Evolutionary conservation across 1,140 invertebrate species (phyloP).

Genomic region (Pseudomyrmex concolor): DNA sequence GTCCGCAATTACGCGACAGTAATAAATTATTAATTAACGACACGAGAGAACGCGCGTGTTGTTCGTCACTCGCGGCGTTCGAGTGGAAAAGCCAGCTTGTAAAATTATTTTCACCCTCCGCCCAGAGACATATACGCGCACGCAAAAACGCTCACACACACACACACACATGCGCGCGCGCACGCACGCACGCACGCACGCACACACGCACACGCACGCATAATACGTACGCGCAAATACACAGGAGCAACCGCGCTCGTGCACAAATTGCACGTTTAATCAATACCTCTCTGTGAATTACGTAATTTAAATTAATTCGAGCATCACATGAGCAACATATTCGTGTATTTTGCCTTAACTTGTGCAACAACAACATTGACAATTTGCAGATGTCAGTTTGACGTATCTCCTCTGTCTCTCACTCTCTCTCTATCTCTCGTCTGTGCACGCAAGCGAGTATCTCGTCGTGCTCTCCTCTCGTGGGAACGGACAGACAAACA

Average conservation of each 20-base stretch:
- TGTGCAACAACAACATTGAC: neutral
- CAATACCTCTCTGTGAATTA: neutral
- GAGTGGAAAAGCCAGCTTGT: neutral
- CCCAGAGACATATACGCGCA: neutral
- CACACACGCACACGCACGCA: no score
- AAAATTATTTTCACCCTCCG: constrained; percentile 20
- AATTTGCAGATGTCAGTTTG: neutral
- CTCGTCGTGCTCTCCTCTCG: neutral
- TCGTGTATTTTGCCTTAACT: neutral
- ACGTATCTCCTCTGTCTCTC: neutral
- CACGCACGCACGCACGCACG: no score
- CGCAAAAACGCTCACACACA: no score
- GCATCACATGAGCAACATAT: neutral
- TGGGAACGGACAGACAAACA: neutral
- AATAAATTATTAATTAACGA: constrained; percentile 39
- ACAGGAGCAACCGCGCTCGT: neutral
- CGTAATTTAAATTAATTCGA: constrained; percentile 30
- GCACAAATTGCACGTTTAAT: constrained; percentile 3
- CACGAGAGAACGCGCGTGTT: neutral
- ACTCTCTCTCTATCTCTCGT: no score
- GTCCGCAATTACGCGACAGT: neutral
- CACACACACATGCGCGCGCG: no score
- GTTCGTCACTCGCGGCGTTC: neutral
- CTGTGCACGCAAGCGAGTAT: neutral
- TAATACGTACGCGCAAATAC: neutral